A percentile compares a stretch with the other conserved stretches of the same genome.
phyloP scores from a whole-genome alignment of 1,140 invertebrate species.

The Panagrolaimus sp. region DNA sequence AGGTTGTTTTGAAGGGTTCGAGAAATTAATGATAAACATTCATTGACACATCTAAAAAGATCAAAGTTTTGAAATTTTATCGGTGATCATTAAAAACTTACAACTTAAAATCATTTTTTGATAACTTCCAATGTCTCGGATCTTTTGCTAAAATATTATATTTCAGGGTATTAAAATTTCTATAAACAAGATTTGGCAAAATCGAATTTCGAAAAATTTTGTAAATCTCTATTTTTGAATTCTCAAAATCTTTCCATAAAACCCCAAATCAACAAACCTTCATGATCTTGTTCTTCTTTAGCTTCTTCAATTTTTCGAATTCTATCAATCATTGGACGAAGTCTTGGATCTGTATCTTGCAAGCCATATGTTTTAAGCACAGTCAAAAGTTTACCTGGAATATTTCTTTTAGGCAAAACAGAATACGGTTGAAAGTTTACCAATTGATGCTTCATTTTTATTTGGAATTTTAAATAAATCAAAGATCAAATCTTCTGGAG shows the following conservation, averaged over 20 bases:
- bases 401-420: too few species aligned
- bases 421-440: conserved; percentile 26
- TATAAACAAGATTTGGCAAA: too few species aligned
- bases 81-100: neutral
- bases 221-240: too few species aligned
- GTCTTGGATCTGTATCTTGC: conserved; percentile 25
- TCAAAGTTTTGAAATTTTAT: neutral
- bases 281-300: conserved; percentile 19
- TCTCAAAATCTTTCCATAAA: too few species aligned
- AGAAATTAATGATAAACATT: conserved; percentile 25
- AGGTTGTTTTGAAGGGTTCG: conserved; percentile 25
- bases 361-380: conserved; percentile 30
- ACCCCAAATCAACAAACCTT: neutral
- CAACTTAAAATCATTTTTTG: conserved; percentile 25
- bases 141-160: conserved; percentile 24
- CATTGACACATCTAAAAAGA: conserved; percentile 13
- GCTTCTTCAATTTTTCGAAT: conserved; percentile 24
- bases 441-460: conserved; percentile 33
- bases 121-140: conserved; percentile 30
- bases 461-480: conserved; percentile 41
- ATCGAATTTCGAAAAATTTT: too few species aligned
- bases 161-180: too few species aligned
- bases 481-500: conserved; percentile 35
- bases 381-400: conserved; percentile 27
- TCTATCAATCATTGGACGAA: conserved; percentile 27